Base-by-base conservation (phyloP, 2,797 vertebrate genomes). In the Glyptemys insculpta region DNA sequence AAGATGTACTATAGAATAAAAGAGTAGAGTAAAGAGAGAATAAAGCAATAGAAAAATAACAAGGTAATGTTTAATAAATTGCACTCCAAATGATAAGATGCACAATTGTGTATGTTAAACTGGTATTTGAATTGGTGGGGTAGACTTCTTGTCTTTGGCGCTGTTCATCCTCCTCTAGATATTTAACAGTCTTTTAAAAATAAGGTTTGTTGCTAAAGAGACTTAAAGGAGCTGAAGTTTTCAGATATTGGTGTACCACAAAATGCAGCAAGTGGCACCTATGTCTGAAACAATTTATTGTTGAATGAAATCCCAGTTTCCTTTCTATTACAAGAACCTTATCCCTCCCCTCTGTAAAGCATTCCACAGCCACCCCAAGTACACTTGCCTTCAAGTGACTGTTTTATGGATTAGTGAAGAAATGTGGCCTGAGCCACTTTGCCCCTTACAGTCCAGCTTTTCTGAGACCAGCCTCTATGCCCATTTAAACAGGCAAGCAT, bases 331-430 rank as follows among this genome's bases (percentile, higher is more conserved):
- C 6, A 41, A 74, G 79, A 57, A 41, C 68, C 23, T 50, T 25
- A 6, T 25, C 2, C 16, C 79, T 81, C 44, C 21, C 10, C 79
- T 1, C 44, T 53, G 68, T 82, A 23, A 23, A 9, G 18, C 34
- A 15, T 11, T 54, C 74, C 31, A 14, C 0, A 5, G 2, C n/a
- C n/a, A 68, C 68, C 21, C 23, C 79, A 4, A 44, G 3, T 21
- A 12, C 5, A 0, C 0, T 4, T 2, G 0, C 62, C 23, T 10
- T 65, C 12, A 37, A 68, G n/a, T 37, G 18, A 68, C 19, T 37
- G 8, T 37, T 68, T n/a, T 68, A n/a, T 68, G n/a, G 34, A 37
- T 68, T n/a, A 37, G 18, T 68, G n/a, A 68, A 68, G 65, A 72
- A 72, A 72, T 72, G 65, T 72, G 34, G n/a, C 34, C n/a, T 72